Evolutionary conservation across 2,797 vertebrate genomes (phyloP).

Genomic region (Pseudochaenichthys georgianus): DNA sequence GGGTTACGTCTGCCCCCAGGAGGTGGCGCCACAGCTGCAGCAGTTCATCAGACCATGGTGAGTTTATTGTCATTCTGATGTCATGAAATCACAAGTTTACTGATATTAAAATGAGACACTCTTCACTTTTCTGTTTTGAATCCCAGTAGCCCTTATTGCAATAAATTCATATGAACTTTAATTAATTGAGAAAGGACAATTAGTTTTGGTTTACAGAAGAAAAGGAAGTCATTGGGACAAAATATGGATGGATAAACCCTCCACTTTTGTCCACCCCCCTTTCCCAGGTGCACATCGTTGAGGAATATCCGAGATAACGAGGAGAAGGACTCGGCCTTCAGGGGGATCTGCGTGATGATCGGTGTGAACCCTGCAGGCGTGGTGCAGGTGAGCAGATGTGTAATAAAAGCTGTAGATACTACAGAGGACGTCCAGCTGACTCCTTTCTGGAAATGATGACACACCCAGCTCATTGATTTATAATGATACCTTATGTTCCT

Average conservation of each 20-base stretch:
- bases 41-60: conserved; percentile 96
- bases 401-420: background rate
- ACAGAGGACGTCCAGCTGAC: background rate
- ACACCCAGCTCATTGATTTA: conserved; percentile 78
- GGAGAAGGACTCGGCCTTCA: conserved; percentile 96
- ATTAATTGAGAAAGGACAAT: too few relatives aligned
- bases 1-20: conserved; percentile 96
- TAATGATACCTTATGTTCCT: conserved; percentile 77
- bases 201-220: too few relatives aligned
- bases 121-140: background rate
- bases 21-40: conserved; percentile 94
- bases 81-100: background rate
- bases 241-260: background rate
- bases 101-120: background rate
- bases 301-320: conserved; percentile 97
- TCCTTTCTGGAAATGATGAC: conserved; percentile 73
- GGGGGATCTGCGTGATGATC: conserved; percentile 97
- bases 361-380: conserved; percentile 96
- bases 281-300: conserved; percentile 91
- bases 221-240: too few relatives aligned
- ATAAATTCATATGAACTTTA: too few relatives aligned
- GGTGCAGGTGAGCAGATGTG: conserved; percentile 87
- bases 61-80: conserved; percentile 17
- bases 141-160: background rate
- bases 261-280: background rate